Percentiles rank a stretch among this genome's conserved stretches.
Evolutionary conservation across 2,797 vertebrate species (phyloP).

Genomic region (Nothura maculosa): DNA sequence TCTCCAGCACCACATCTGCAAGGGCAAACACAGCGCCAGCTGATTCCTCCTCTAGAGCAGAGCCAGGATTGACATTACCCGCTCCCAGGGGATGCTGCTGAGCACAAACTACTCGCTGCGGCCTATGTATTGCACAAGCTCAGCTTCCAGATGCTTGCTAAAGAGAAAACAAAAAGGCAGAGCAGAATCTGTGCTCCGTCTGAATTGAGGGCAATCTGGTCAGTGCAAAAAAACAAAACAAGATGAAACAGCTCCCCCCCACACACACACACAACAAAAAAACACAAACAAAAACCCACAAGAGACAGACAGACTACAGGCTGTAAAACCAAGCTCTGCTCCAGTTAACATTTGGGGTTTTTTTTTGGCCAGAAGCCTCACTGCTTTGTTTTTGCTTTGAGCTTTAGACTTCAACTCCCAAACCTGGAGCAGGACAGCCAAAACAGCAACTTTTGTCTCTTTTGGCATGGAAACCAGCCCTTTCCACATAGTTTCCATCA

Average conservation of each 20-base stretch:
- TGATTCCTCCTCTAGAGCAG: constrained; percentile 35
- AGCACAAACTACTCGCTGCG: neutral
- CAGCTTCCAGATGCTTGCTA: constrained; percentile 43
- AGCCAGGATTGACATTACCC: neutral
- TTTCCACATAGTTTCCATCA: constrained; percentile 12
- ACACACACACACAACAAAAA: no score
- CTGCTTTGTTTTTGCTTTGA: neutral
- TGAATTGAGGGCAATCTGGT: neutral
- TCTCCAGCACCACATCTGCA: constrained; percentile 95
- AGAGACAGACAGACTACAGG: neutral
- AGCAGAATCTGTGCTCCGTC: neutral
- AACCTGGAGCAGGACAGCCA: neutral
- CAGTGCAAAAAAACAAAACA: neutral
- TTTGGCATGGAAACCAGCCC: neutral
- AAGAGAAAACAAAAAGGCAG: constrained; percentile 18
- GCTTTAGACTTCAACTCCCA: neutral
- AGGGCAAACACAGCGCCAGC: constrained; percentile 29
- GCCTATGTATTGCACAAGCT: neutral
- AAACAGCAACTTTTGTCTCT: neutral
- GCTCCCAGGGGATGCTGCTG: neutral
- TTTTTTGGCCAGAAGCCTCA: neutral
- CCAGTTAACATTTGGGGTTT: neutral
- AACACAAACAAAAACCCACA: no score
- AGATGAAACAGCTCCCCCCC: no score
- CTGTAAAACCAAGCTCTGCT: neutral